Percentiles rank a stretch among this genome's conserved stretches.
phyloP scores from a whole-genome alignment of 2,113 vertebrate genomes.

The Chelonoidis abingdonii region DNA sequence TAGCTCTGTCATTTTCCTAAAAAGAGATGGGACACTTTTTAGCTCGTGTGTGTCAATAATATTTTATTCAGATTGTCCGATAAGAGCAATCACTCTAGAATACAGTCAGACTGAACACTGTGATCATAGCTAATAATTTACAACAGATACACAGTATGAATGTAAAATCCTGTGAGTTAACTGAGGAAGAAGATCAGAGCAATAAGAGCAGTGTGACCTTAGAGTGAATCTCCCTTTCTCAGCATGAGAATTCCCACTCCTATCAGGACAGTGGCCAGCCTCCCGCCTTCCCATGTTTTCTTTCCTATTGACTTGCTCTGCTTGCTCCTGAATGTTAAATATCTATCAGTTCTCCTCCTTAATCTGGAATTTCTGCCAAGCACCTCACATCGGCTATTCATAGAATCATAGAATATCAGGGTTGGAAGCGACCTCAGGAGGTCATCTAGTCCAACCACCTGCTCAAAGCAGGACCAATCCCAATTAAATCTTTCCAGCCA shows the following conservation, averaged over 20 bases:
- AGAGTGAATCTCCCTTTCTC: neutral
- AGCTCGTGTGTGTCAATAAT: neutral
- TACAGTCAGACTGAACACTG: neutral
- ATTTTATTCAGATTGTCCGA: neutral
- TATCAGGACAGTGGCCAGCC: slow-evolving; percentile 9
- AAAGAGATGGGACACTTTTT: neutral
- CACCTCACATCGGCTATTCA: slow-evolving; percentile 28
- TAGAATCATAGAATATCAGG: too few relatives aligned
- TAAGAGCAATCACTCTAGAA: neutral
- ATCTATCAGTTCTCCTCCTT: slow-evolving; percentile 58
- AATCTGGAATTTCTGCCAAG: slow-evolving; percentile 55
- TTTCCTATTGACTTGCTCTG: slow-evolving; percentile 37
- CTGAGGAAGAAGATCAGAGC: neutral
- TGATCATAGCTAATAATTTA: neutral
- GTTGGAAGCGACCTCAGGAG: too few relatives aligned
- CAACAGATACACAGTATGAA: neutral
- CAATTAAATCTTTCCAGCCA: too few relatives aligned
- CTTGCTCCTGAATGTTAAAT: slow-evolving; percentile 45
- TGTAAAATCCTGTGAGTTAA: slow-evolving; percentile 7
- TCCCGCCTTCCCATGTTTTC: neutral
- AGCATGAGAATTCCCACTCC: neutral
- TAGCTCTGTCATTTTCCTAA: neutral
- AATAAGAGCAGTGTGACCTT: neutral
- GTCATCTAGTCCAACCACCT: too few relatives aligned
- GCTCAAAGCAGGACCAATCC: too few relatives aligned